Evolutionary conservation across 2,113 vertebrate species (phyloP), one percentile per base, ranked within the genome.

Genomic region (Austrofundulus limnaeus): DNA sequence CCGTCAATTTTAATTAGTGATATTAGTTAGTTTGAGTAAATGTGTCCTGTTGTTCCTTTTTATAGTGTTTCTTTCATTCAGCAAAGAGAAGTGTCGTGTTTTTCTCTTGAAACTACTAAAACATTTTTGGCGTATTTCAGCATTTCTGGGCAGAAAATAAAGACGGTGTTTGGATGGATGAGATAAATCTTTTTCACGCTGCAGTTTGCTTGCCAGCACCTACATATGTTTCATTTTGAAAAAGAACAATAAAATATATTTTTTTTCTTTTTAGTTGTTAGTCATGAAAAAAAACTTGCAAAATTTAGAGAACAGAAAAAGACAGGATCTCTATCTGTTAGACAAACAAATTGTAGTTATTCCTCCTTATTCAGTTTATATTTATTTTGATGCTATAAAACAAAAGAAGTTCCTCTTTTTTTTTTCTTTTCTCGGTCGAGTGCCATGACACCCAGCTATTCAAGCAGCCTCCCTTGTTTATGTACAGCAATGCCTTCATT

Each of bases 141-240:
- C 70, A 20, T 64, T 63, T 69, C 53, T n/a, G 17, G 28, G 50
- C 12, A 13, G 12, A 64, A 24, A 48, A 31, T 10, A n/a, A 15
- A 16, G 46, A 31, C 9, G 16, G 25, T 23, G 61, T 64, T 77
- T 51, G 55, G 41, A 17, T 56, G 31, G 55, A 46, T 49, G 62
- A 62, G 12, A 70, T 53, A 45, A 23, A 64, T 23, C 20, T 77
- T 71, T 71, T 20, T 45, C 63, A 41, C 25, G 15, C 20, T 28
- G 28, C 61, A 45, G 45, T 25, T 37, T 0, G 17, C 55, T 48
- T 7, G 12, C 13, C 14, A 20, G 47, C 34, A 25, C 49, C 10
- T 55, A 58, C 39, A 68, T 66, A 46, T 58, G 9, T 73, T 13
- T 70, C 31, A 62, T 51, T n/a, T n/a, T n/a, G n/a, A n/a, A n/a